phyloP scores from a whole-genome alignment of 2,888 invertebrate genomes.

The Phytoseiulus persimilis region DNA sequence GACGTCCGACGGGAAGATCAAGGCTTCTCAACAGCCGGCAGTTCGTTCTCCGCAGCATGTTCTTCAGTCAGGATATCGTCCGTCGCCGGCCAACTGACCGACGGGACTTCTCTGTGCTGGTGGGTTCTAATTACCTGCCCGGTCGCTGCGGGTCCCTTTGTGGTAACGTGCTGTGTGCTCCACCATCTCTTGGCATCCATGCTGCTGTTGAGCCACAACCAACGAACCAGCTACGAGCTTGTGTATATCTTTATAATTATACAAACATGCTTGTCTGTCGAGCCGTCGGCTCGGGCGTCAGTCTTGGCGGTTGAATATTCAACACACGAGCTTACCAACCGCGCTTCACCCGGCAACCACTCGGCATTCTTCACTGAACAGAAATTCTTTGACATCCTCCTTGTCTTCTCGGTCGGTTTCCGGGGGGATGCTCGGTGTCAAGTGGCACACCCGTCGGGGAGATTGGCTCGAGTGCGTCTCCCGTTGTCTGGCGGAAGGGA shows the following conservation, averaged over 20 bases:
- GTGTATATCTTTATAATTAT: not conserved
- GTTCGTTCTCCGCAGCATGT: not conserved
- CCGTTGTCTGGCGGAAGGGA: too few relatives aligned
- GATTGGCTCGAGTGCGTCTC: too few relatives aligned
- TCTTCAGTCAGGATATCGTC: not conserved
- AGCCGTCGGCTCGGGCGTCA: not conserved
- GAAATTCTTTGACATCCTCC: not conserved
- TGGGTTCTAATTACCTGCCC: not conserved
- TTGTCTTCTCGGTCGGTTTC: not conserved
- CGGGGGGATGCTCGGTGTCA: not conserved
- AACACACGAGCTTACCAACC: not conserved
- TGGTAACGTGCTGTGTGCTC: not conserved
- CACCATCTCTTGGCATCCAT: not conserved
- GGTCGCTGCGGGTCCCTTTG: not conserved
- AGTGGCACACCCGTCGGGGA: too few relatives aligned
- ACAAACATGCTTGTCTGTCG: not conserved
- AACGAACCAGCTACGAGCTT: not conserved
- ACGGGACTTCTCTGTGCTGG: not conserved
- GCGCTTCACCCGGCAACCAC: not conserved
- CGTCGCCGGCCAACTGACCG: not conserved
- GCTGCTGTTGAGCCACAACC: not conserved
- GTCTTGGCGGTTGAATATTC: not conserved
- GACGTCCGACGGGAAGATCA: not conserved
- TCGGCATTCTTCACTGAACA: not conserved
- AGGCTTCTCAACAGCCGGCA: not conserved